phyloP scores from a whole-genome alignment of 2,113 vertebrate genomes.

The Rissa tridactyla region DNA sequence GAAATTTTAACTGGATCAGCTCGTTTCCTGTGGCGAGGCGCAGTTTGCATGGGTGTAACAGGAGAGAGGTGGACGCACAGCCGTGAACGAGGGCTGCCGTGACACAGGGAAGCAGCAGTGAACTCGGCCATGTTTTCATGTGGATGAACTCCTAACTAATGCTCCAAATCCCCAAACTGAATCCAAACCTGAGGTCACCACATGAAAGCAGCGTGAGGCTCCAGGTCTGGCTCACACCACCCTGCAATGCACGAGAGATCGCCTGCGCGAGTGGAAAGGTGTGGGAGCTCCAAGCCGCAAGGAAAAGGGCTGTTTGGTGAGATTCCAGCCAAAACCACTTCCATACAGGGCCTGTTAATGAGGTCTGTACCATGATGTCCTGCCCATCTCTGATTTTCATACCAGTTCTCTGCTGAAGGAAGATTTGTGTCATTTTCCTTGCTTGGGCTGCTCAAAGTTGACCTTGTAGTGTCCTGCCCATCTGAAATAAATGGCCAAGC shows the following conservation, averaged over 20 bases:
- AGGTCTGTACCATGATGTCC: not conserved
- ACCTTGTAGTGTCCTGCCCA: not conserved
- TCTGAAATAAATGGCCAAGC: not conserved
- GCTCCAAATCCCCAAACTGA: not conserved
- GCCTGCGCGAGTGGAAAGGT: not conserved
- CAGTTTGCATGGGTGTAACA: not conserved
- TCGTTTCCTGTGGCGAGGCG: not conserved
- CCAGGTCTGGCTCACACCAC: not conserved
- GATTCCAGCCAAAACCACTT: slow-evolving; percentile 2
- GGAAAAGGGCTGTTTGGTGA: not conserved
- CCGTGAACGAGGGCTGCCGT: rapidly evolving
- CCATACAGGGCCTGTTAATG: not conserved
- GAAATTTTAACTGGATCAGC: slow-evolving; percentile 26
- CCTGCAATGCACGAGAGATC: not conserved
- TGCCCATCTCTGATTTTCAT: not conserved
- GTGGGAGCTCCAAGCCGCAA: not conserved
- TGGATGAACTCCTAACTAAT: not conserved
- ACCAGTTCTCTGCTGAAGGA: not conserved
- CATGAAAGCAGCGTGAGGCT: not conserved
- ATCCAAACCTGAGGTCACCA: not conserved
- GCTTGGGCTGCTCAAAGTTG: not conserved
- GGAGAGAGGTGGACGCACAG: not conserved
- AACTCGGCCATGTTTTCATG: not conserved
- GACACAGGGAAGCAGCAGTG: not conserved
- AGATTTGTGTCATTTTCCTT: not conserved